Base-by-base conservation (phyloP, 2,113 vertebrate genomes). In the Ptyas mucosa region DNA sequence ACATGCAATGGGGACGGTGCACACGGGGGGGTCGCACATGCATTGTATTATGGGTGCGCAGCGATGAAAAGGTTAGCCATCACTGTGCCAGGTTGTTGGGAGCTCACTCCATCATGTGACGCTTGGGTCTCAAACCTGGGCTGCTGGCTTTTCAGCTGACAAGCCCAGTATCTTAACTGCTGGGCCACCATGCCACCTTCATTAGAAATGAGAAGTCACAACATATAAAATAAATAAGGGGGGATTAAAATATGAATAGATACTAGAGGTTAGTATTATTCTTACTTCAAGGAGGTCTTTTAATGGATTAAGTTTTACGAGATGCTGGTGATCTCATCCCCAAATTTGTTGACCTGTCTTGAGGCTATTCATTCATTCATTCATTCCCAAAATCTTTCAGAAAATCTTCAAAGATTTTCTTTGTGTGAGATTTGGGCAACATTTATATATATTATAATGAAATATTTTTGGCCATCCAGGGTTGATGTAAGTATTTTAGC, bases 141-240 rank as follows among this genome's bases (percentile, higher is more conserved):
- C 29, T 69, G 29, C 5, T 14, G 1, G 12, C 29, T 69, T 69
- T 69, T 11, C 29, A 69, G 12, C 29, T 69, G 64, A n/a, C 64
- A 69, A 69, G 12, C 64, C 64, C 29, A 69, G 29, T 26, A n/a
- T n/a, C 64, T 69, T 69, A n/a, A 69, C 29, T 12, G 5, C 64
- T n/a, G 29, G n/a, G 64, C 64, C 5, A 69, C 12, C 5, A n/a
- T 0, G 12, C 29, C 0, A 0, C 29, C 29, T 69, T n/a, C 1
- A 69, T 69, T 81, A 81, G 69, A 81, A 18, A 39, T 39, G 69
- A 39, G 39, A 34, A 39, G 69, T 81, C 15, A 81, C 7, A 75
- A 20, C 15, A 75, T 34, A 39, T 81, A 81, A 81, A 75, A 21
- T 81, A 81, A 81, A 81, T 39, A 39, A 21, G 14, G 69, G 15